phyloP scores from a whole-genome alignment of 2,113 vertebrate genomes.

The Thymallus thymallus region DNA sequence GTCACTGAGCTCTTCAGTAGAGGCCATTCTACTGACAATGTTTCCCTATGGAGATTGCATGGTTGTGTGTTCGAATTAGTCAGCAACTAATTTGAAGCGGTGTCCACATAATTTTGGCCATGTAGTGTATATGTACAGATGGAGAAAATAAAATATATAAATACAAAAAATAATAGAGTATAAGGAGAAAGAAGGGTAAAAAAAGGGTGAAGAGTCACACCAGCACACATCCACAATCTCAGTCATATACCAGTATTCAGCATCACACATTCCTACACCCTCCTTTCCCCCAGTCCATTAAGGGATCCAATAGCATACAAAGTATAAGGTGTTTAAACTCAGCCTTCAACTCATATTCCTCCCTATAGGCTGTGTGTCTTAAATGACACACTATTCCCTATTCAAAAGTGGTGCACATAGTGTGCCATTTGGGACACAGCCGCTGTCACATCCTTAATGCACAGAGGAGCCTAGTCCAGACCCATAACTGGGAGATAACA shows the following conservation, averaged over 20 bases:
- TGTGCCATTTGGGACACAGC: neutral
- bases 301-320: slow-evolving; percentile 20
- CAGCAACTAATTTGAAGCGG: neutral
- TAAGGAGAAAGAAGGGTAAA: too few species aligned
- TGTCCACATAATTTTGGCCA: too few species aligned
- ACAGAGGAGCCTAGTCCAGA: slow-evolving; percentile 31
- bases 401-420: too few species aligned
- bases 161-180: neutral
- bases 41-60: too few species aligned
- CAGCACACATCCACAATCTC: neutral
- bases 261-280: neutral
- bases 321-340: slow-evolving; percentile 40
- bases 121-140: neutral
- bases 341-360: slow-evolving; percentile 49
- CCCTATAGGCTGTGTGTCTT: neutral
- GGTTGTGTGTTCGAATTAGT: neutral
- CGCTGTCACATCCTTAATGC: slow-evolving; percentile 51
- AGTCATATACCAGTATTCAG: neutral
- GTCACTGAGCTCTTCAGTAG: too few species aligned
- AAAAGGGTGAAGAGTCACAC: neutral
- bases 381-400: too few species aligned
- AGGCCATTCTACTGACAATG: too few species aligned
- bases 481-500: slow-evolving; percentile 47
- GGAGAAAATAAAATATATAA: neutral
- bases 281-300: neutral